These are phyloP conservation scores for Trematocara stigmaticum DNA, from an alignment of 2,113 vertebrate genomes.

Conservation along the genomic window DNA sequence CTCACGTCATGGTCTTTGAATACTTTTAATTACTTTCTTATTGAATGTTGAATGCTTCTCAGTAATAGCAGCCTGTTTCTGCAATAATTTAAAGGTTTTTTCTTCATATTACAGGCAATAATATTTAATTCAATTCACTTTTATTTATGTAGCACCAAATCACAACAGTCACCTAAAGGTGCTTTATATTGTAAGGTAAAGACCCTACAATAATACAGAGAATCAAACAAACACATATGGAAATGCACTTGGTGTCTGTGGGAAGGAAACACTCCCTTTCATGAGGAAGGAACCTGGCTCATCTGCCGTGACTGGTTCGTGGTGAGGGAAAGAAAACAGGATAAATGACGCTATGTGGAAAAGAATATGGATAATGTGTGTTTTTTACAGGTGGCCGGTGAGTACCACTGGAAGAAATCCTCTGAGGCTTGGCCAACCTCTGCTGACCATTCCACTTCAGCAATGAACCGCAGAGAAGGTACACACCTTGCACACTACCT, in stretches of 20 bases:
- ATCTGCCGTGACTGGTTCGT: neutral
- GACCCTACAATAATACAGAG: neutral
- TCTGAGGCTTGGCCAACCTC: slow-evolving; percentile 82
- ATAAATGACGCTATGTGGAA: neutral
- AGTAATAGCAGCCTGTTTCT: neutral
- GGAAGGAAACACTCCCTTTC: neutral
- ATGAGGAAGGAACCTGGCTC: neutral
- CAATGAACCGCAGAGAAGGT: slow-evolving; percentile 83
- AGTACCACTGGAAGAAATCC: slow-evolving; percentile 79
- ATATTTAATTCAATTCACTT: neutral
- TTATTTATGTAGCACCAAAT: neutral
- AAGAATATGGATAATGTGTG: neutral
- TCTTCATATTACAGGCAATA: neutral
- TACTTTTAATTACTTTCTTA: neutral
- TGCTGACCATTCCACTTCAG: slow-evolving; percentile 84
- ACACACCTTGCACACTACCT: neutral
- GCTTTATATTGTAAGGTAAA: neutral
- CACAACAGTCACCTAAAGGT: neutral
- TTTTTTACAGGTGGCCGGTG: slow-evolving; percentile 68
- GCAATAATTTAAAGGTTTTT: neutral
- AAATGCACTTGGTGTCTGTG: neutral
- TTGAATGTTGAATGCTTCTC: neutral
- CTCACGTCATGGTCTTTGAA: neutral
- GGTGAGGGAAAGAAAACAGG: neutral
- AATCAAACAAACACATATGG: neutral